Conservation (phyloP, 2,888 invertebrate genomes). For the Lumbricus terrestris region DNA sequence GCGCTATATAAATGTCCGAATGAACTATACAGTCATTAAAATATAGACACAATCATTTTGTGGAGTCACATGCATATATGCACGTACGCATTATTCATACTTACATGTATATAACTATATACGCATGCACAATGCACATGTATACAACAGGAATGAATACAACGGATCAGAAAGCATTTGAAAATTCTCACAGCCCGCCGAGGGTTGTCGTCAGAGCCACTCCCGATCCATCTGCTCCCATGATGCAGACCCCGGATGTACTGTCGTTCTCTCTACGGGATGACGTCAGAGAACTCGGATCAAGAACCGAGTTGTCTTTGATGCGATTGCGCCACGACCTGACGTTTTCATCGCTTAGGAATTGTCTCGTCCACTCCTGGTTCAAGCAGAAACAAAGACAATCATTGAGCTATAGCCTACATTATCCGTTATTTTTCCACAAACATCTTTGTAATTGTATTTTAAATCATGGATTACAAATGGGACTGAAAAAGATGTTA, state of each 20-base stretch:
- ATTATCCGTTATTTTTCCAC: neutral
- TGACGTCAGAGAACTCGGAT: neutral
- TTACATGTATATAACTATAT: too few relatives aligned
- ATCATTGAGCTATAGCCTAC: too few relatives aligned
- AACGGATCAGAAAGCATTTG: neutral
- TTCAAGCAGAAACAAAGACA: neutral
- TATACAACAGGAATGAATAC: neutral
- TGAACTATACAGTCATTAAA: too few relatives aligned
- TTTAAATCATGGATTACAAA: too few relatives aligned
- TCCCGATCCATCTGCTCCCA: conserved; percentile 83
- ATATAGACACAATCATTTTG: too few relatives aligned
- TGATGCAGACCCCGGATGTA: conserved; percentile 83
- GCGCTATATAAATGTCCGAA: too few relatives aligned
- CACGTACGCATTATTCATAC: too few relatives aligned
- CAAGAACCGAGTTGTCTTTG: neutral
- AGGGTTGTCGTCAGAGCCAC: conserved; percentile 87
- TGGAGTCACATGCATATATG: too few relatives aligned
- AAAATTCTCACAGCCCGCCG: conserved; percentile 73
- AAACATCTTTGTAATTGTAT: too few relatives aligned
- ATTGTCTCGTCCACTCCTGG: neutral
- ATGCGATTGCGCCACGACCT: neutral
- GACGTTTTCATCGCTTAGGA: neutral
- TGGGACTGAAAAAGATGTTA: too few relatives aligned
- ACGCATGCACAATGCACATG: too few relatives aligned
- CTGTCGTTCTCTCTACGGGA: conserved; percentile 65